These are phyloP conservation scores for Acleris emargana DNA, from an alignment of 2,888 invertebrate genomes.

Conservation along the genomic window DNA sequence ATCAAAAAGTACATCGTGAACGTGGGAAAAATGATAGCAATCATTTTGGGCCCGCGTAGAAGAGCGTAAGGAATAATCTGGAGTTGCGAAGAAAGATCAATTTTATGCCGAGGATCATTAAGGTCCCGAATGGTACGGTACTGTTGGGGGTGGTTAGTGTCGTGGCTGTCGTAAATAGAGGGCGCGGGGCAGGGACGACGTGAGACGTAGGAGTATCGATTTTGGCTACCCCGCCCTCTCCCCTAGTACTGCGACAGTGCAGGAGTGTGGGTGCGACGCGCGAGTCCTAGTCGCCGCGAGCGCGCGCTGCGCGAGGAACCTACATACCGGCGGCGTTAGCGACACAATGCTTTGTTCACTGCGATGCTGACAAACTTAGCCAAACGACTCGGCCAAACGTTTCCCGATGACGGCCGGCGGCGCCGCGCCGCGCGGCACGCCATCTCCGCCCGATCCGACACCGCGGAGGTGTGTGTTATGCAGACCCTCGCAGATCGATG, in stretches of 20 bases:
- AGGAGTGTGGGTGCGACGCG: constrained; percentile 70
- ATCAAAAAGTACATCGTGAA: constrained; percentile 40
- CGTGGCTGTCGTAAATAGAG: constrained; percentile 62
- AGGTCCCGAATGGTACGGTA: constrained; percentile 73
- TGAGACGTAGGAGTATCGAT: constrained; percentile 81
- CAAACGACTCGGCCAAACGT: constrained; percentile 50
- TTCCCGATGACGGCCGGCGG: constrained; percentile 38
- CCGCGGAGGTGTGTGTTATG: constrained; percentile 32
- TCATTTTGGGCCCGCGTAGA: constrained; percentile 43
- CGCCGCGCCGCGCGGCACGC: constrained; percentile 21
- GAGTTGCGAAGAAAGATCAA: constrained; percentile 54
- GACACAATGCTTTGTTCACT: constrained; percentile 68
- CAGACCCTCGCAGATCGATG: constrained; percentile 36
- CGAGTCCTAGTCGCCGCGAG: constrained; percentile 61
- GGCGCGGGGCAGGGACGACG: constrained; percentile 66
- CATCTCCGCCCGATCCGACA: no score
- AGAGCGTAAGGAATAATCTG: constrained; percentile 48
- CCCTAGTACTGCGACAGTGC: constrained; percentile 71
- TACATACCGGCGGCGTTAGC: constrained; percentile 61
- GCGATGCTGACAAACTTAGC: constrained; percentile 48
- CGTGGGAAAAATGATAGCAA: constrained; percentile 55
- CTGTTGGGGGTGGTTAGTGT: constrained; percentile 80
- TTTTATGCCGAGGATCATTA: constrained; percentile 70
- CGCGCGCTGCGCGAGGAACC: constrained; percentile 54
- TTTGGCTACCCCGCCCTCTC: constrained; percentile 79